Evolutionary conservation across 1,140 invertebrate species (phyloP).

Genomic region (Drepana arcuata): DNA sequence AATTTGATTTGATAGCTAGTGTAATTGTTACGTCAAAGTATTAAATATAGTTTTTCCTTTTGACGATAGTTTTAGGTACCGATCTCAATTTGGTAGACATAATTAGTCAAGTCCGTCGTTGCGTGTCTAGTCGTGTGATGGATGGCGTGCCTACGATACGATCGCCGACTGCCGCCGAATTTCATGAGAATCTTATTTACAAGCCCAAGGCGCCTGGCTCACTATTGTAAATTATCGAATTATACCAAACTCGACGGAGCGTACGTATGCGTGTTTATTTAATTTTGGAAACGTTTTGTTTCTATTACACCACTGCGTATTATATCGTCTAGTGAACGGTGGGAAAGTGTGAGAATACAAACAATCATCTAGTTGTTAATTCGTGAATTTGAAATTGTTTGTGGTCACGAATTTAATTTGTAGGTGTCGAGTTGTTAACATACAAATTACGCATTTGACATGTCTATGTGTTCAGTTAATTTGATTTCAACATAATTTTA

Average conservation of each 20-base stretch:
- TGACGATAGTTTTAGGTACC: no score
- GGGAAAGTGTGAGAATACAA: constrained; percentile 31
- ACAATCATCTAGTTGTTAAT: constrained; percentile 23
- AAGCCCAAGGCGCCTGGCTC: constrained; percentile 29
- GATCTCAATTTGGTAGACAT: constrained; percentile 34
- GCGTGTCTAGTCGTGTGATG: constrained; percentile 43
- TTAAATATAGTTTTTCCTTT: no score
- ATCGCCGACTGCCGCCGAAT: constrained; percentile 46
- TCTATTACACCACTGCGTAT: constrained; percentile 32
- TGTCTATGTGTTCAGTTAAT: no score
- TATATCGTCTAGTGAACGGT: constrained; percentile 28
- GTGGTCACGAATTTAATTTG: constrained; percentile 31
- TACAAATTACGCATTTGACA: constrained; percentile 13
- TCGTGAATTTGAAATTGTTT: constrained; percentile 22
- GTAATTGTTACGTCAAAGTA: no score
- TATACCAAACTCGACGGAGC: constrained; percentile 36
- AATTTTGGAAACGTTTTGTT: constrained; percentile 47
- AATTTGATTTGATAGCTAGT: no score
- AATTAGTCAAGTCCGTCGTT: constrained; percentile 35
- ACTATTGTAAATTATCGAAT: constrained; percentile 53
- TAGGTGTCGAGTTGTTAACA: constrained; percentile 22
- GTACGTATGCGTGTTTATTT: constrained; percentile 57
- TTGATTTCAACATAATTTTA: no score
- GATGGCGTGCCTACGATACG: constrained; percentile 49
- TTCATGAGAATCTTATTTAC: constrained; percentile 50